phyloP scores from a whole-genome alignment of 2,797 vertebrate genomes.

The Onychomys torridus region DNA sequence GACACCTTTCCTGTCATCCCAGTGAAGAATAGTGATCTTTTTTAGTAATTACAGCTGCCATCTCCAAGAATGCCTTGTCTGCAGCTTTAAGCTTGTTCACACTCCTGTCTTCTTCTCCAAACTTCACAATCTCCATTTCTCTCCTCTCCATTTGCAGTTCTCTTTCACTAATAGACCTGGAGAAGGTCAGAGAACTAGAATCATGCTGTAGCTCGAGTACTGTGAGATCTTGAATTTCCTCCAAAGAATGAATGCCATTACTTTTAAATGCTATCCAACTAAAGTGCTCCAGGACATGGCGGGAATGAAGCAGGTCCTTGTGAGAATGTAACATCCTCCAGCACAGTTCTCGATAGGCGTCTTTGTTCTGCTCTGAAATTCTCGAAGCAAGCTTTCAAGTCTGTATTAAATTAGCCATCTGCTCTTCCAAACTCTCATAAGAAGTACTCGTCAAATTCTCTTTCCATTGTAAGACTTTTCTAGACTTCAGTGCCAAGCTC shows the following conservation, averaged over 20 bases:
- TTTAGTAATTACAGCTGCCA: background rate
- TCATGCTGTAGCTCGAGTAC: background rate
- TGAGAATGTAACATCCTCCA: background rate
- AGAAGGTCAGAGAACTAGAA: background rate
- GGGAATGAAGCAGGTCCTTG: background rate
- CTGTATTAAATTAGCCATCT: background rate
- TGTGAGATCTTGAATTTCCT: background rate
- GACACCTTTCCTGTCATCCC: background rate
- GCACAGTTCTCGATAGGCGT: background rate
- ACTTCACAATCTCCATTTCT: background rate
- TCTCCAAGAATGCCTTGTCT: no score
- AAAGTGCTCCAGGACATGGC: background rate
- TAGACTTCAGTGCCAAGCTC: background rate
- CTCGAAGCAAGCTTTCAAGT: background rate
- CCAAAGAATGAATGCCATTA: background rate
- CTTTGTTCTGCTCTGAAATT: background rate
- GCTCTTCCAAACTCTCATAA: background rate
- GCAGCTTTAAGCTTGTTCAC: background rate
- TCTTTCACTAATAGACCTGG: background rate
- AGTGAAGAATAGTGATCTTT: background rate
- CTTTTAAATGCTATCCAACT: background rate
- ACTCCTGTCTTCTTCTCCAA: background rate
- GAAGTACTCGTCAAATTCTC: background rate
- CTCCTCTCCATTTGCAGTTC: background rate
- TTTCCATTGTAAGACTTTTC: background rate